phyloP scores from a whole-genome alignment of 2,113 vertebrate genomes.

The Ammodramus savannarum region DNA sequence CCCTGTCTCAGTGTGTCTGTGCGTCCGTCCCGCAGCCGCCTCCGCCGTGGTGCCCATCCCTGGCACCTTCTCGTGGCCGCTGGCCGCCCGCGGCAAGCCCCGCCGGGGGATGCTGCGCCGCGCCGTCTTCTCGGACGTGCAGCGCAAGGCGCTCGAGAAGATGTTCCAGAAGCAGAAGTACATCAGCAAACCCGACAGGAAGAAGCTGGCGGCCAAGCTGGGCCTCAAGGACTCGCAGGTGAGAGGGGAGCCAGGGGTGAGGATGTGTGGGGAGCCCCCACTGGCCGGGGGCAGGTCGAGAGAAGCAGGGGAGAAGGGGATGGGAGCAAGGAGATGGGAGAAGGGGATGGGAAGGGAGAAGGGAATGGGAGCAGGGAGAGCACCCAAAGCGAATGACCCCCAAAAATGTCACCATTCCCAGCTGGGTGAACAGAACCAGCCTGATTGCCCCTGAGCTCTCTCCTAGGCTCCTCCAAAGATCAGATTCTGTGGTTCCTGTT shows the following conservation, averaged over 20 bases:
- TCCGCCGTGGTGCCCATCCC: constrained; percentile 91
- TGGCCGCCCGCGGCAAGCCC: constrained; percentile 89
- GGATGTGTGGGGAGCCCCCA: fast-evolving
- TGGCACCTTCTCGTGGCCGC: constrained; percentile 93
- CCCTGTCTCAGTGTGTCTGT: fast-evolving
- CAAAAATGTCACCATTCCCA: fast-evolving
- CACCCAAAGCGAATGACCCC: too few relatives aligned
- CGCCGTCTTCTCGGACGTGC: constrained; percentile 95
- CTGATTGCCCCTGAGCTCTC: neutral
- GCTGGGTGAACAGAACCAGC: neutral
- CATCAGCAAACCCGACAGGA: constrained; percentile 97
- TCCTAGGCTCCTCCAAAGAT: neutral
- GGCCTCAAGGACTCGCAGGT: constrained; percentile 98
- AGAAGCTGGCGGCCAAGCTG: constrained; percentile 90
- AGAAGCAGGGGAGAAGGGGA: neutral
- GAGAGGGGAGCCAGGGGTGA: neutral
- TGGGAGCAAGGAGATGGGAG: neutral
- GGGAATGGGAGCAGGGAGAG: neutral
- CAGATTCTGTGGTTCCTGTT: neutral
- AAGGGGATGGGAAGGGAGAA: too few relatives aligned
- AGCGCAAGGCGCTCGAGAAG: constrained; percentile 94
- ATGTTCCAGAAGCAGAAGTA: constrained; percentile 99
- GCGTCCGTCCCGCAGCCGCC: constrained; percentile 67
- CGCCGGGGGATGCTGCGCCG: constrained; percentile 93
- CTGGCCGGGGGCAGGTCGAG: fast-evolving